Evolutionary conservation across 2,113 vertebrate species (phyloP).

Genomic region (Lepidothrix coronata): DNA sequence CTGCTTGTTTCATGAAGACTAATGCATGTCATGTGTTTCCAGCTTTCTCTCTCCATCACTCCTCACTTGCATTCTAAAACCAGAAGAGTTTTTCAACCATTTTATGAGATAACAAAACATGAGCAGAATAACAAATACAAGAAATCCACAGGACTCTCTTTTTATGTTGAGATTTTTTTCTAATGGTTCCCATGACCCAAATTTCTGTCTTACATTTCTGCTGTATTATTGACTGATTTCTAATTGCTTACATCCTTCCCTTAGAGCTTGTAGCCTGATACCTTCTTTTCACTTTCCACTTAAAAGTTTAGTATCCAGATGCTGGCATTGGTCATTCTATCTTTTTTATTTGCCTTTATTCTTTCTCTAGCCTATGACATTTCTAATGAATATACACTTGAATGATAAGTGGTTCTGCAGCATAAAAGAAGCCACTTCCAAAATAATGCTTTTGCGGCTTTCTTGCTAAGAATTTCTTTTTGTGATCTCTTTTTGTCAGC

Average conservation of each 20-base stretch:
- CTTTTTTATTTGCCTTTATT: background rate
- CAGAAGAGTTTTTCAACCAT: background rate
- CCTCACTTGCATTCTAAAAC: background rate
- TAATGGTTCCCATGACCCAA: background rate
- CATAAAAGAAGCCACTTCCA: background rate
- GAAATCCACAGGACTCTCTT: background rate
- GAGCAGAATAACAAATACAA: background rate
- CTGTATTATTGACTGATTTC: background rate
- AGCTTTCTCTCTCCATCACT: background rate
- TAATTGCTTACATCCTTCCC: background rate
- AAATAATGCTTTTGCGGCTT: background rate
- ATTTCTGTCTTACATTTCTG: background rate
- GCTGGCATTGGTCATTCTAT: background rate
- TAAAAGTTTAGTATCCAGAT: background rate
- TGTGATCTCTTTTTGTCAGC: background rate
- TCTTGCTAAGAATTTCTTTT: background rate
- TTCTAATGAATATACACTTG: conserved; percentile 2
- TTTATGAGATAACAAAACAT: background rate
- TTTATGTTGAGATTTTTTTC: background rate
- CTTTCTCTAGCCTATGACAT: background rate
- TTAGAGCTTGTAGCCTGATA: background rate
- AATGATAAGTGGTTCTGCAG: background rate
- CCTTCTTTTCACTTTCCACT: background rate
- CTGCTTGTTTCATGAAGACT: background rate
- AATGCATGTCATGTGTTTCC: background rate